Conservation (phyloP, 2,113 vertebrate species). For the Trinectes maculatus region DNA sequence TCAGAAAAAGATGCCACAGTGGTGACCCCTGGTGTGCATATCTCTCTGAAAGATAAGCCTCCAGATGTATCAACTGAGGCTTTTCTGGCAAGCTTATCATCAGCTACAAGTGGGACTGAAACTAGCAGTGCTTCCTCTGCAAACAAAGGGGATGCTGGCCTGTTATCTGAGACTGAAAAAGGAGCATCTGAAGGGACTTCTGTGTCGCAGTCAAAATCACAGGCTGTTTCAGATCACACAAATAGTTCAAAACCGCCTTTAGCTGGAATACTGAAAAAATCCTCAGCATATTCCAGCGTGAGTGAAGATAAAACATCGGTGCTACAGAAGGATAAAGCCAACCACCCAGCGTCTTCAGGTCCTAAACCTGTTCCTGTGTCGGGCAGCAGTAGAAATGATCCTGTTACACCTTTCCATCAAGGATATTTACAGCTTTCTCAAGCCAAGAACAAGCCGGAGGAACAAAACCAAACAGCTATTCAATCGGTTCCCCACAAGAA, state of each 20-base stretch:
- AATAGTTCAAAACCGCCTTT: constrained; percentile 86
- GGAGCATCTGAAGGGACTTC: constrained; percentile 67
- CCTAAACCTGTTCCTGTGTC: constrained; percentile 53
- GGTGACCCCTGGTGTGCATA: constrained; percentile 35
- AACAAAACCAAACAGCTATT: constrained; percentile 61
- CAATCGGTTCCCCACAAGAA: constrained; percentile 70
- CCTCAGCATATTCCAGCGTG: constrained; percentile 75
- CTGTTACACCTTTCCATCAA: constrained; percentile 53
- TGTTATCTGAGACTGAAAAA: constrained; percentile 50
- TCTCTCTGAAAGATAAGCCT: constrained; percentile 93
- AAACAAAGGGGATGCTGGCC: constrained; percentile 40
- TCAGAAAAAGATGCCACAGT: constrained; percentile 56
- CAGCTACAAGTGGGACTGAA: constrained; percentile 80
- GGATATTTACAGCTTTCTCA: constrained; percentile 71
- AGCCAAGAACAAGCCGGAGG: constrained; percentile 67
- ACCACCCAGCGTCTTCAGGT: constrained; percentile 18
- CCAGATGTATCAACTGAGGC: constrained; percentile 94
- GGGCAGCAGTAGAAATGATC: constrained; percentile 48
- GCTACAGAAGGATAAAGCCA: constrained; percentile 43
- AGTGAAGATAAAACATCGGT: constrained; percentile 76
- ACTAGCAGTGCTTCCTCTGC: constrained; percentile 55
- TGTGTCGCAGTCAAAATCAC: constrained; percentile 68
- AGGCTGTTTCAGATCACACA: constrained; percentile 79
- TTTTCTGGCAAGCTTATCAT: constrained; percentile 87
- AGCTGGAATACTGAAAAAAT: constrained; percentile 86